Evolutionary conservation across 1,140 invertebrate genomes (phyloP), one percentile per base, ranked within the genome.

Genomic region (Coenobita brevimanus): DNA sequence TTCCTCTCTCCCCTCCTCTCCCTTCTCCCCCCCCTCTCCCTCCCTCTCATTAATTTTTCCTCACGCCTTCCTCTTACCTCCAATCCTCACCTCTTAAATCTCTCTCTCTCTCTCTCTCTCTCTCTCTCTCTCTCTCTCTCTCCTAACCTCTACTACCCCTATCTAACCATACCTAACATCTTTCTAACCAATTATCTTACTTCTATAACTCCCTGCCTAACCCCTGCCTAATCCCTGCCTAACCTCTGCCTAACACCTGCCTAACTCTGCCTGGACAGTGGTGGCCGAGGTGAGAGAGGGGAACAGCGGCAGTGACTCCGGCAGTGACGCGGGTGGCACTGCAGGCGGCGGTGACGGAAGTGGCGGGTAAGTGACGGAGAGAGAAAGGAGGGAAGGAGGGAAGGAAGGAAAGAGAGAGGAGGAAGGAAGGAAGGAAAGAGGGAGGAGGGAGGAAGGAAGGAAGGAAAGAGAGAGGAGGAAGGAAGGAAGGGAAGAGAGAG

Each of bases 281-380:
- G 83, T 86, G 73, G 83, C 83, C 33, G 83, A 86, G 38, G 83
- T 86, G 33, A n/a, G 83, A 60, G 83, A 86, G 27, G 83, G 75
- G 15, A 64, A 46, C 54, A 78, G 83, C 57, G 71, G 38, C 38
- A 62, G 54, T 30, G 36, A 30, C 8, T 57, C 38, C 57, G 30
- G 60, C n/a, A 33, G 24, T 60, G 33, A 27, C 46, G 54, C 60
- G 33, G 54, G 57, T 64, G 60, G 73, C 6, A 71, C 21, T 6
- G 17, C 30, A 27, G 46, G 60, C 3, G 60, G 41, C 30, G n/a
- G 46, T n/a, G n/a, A n/a, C n/a, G n/a, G n/a, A n/a, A n/a, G 67
- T 24, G 30, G 33, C 17, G 67, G 30, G n/a, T n/a, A n/a, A n/a
- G n/a, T n/a, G n/a, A n/a, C n/a, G n/a, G n/a, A 4, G 38, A 1